These are phyloP conservation scores for Xerus rutilus DNA, from an alignment of 2,797 vertebrate genomes.

Conservation along the genomic window DNA sequence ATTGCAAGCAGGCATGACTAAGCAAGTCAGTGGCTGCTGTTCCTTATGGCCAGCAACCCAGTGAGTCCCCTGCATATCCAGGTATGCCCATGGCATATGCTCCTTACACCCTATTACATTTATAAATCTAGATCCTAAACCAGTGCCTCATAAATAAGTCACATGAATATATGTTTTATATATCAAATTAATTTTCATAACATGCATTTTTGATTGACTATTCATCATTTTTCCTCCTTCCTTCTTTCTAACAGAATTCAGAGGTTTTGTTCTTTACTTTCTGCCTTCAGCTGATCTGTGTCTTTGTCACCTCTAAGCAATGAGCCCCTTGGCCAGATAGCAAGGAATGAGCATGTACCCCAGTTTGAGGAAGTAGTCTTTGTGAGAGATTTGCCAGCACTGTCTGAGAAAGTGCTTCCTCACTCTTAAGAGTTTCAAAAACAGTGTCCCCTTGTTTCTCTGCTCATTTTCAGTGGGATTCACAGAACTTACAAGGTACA, in stretches of 20 bases:
- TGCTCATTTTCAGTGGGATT: neutral
- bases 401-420: neutral
- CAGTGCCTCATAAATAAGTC: neutral
- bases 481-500: neutral
- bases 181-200: neutral
- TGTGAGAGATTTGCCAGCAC: neutral
- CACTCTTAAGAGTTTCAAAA: neutral
- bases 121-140: neutral
- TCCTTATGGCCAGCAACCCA: too few relatives aligned
- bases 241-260: neutral
- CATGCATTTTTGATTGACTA: neutral
- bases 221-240: neutral
- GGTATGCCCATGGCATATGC: too few relatives aligned
- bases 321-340: neutral
- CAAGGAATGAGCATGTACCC: neutral
- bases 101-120: neutral
- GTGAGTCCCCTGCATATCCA: too few relatives aligned
- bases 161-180: neutral
- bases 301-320: neutral
- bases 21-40: too few relatives aligned
- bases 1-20: too few relatives aligned
- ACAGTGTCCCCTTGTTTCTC: neutral
- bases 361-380: neutral
- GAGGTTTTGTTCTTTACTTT: neutral
- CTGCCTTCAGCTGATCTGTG: neutral